Evolutionary conservation across 2,797 vertebrate species (phyloP).

Genomic region (Sparus aurata): DNA sequence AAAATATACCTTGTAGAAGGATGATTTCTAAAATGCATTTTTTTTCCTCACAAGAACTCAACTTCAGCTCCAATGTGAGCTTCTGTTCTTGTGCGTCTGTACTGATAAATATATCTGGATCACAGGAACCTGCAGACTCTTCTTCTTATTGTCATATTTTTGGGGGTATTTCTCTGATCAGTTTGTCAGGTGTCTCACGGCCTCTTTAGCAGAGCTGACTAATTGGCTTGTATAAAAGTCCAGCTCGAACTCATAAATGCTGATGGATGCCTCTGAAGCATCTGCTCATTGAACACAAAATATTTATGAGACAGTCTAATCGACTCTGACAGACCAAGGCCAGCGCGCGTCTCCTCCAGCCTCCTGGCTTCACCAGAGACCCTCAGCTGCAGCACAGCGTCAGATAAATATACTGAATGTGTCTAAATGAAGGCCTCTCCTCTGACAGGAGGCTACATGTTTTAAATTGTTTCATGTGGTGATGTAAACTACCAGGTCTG

Average conservation of each 20-base stretch:
- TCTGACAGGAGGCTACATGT: not conserved
- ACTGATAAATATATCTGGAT: not conserved
- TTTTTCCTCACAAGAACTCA: not conserved
- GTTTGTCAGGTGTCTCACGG: slow-evolving; percentile 18
- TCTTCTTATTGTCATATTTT: not conserved
- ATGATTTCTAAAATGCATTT: not conserved
- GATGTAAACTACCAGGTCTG: not conserved
- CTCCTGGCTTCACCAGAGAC: not conserved
- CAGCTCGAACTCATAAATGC: slow-evolving; percentile 28
- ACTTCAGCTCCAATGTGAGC: not conserved
- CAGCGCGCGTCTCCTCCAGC: not conserved
- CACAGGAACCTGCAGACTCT: not conserved
- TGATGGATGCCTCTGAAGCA: slow-evolving; percentile 28
- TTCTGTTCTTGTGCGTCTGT: not conserved
- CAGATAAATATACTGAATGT: too few relatives aligned
- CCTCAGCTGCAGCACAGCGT: too few relatives aligned
- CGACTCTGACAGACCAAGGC: slow-evolving; percentile 15
- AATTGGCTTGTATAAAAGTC: slow-evolving; percentile 33
- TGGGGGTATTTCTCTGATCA: not conserved
- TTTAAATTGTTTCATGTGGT: not conserved
- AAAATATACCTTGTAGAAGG: not conserved
- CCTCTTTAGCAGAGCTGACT: slow-evolving; percentile 29
- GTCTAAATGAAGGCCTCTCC: not conserved
- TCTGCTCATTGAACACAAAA: slow-evolving; percentile 63
- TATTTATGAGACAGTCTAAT: slow-evolving; percentile 57